A percentile compares a stretch with the other conserved stretches of the same genome.
Evolutionary conservation across 1,140 invertebrate species (phyloP).

Genomic region (Philaenus spumarius): DNA sequence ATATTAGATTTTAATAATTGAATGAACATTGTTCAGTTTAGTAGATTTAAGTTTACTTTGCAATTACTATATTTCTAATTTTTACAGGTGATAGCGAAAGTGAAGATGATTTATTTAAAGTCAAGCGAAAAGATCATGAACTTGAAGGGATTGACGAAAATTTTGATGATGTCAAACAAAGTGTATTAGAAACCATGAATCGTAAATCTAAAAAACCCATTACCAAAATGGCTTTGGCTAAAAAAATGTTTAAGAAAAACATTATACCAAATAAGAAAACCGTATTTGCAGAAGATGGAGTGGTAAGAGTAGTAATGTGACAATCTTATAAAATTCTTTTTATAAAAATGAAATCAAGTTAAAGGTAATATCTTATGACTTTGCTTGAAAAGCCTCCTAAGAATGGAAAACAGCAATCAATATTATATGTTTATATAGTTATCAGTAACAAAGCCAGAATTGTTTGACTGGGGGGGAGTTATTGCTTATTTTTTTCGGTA

Average conservation of each 20-base stretch:
- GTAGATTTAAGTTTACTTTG: too few species aligned
- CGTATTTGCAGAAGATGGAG: conserved; percentile 74
- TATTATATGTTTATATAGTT: too few species aligned
- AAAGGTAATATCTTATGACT: too few species aligned
- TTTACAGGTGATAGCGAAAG: conserved; percentile 45
- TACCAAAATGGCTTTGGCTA: conserved; percentile 77
- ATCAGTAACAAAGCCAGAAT: too few species aligned
- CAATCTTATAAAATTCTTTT: conserved; percentile 16
- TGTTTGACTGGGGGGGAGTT: too few species aligned
- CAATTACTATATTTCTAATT: too few species aligned
- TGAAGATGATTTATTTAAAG: conserved; percentile 55
- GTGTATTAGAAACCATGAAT: conserved; percentile 36
- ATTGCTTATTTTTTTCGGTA: too few species aligned
- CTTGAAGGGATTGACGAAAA: conserved; percentile 23
- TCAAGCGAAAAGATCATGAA: conserved; percentile 50
- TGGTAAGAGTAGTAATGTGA: conserved; percentile 36
- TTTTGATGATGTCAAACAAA: conserved; percentile 24
- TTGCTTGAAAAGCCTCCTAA: too few species aligned
- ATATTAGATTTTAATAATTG: too few species aligned
- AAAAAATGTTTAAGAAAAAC: conserved; percentile 84
- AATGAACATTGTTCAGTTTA: too few species aligned
- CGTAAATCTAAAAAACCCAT: conserved; percentile 52
- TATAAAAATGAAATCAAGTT: too few species aligned
- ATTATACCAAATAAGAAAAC: conserved; percentile 75
- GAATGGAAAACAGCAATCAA: too few species aligned